Conservation (phyloP, 2,113 vertebrate genomes). For the Galemys pyrenaicus region DNA sequence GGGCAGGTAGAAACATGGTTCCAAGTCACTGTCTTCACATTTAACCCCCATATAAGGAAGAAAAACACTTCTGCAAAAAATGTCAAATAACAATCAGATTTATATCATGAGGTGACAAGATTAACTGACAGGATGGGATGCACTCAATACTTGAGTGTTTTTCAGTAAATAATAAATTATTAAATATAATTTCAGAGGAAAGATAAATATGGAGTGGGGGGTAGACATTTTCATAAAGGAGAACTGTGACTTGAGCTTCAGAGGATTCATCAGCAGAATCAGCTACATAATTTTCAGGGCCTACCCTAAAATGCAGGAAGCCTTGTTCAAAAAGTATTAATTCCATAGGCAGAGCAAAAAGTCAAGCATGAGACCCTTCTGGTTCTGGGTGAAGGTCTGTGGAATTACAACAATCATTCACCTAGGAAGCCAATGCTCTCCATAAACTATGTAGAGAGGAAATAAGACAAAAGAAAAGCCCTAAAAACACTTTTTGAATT, state of each 20-base stretch:
- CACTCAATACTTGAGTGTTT: not conserved
- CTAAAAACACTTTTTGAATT: not conserved
- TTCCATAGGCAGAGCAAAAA: not conserved
- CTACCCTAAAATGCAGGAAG: not conserved
- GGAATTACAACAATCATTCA: accelerated
- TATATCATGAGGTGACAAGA: not conserved
- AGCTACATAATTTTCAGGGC: not conserved
- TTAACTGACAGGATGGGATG: not conserved
- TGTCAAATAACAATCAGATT: not conserved
- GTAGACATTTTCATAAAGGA: not conserved
- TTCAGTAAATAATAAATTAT: not conserved
- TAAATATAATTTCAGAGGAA: not conserved
- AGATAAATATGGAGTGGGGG: not conserved
- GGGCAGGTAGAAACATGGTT: not conserved
- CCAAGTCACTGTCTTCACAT: not conserved
- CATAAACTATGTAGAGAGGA: not conserved
- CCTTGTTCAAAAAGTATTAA: not conserved
- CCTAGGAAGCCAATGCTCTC: not conserved
- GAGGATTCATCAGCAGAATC: not conserved
- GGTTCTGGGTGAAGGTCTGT: not conserved
- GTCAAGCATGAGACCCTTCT: not conserved
- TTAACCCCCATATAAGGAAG: not conserved
- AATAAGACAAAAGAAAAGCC: not conserved
- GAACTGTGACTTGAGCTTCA: not conserved
- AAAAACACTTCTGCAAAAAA: not conserved